Percentiles rank a stretch among this genome's conserved stretches.
Evolutionary conservation across 2,113 vertebrate species (phyloP).

Genomic region (Ovis canadensis): DNA sequence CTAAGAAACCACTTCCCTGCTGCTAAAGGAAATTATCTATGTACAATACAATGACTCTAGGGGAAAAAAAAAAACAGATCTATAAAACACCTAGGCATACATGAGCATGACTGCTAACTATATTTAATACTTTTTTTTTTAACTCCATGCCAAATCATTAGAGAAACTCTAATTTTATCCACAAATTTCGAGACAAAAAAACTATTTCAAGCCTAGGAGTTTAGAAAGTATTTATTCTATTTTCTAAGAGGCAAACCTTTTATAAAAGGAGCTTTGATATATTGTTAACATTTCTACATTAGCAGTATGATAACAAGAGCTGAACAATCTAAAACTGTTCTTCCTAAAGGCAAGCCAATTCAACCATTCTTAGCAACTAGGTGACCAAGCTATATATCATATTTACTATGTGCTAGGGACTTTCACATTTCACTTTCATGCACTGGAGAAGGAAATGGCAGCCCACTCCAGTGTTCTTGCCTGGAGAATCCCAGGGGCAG

Average conservation of each 20-base stretch:
- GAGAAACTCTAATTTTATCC: slow-evolving; percentile 58
- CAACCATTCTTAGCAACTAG: slow-evolving; percentile 65
- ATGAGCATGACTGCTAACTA: slow-evolving; percentile 12
- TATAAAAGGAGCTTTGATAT: slow-evolving; percentile 28
- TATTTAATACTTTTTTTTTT: slow-evolving; percentile 54
- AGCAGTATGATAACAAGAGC: slow-evolving; percentile 45
- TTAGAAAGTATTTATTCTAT: slow-evolving; percentile 51
- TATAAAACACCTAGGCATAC: slow-evolving; percentile 9
- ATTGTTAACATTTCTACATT: slow-evolving; percentile 54
- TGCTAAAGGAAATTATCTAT: slow-evolving; percentile 65
- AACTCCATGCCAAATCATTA: slow-evolving; percentile 57
- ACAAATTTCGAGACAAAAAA: background rate
- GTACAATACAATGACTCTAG: slow-evolving; percentile 33
- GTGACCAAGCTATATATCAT: slow-evolving; percentile 38
- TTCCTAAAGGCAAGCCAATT: slow-evolving; percentile 58
- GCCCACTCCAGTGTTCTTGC: too few species aligned
- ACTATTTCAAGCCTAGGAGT: slow-evolving; percentile 17
- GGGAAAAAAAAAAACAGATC: background rate
- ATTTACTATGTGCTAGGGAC: too few species aligned
- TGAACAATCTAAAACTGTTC: slow-evolving; percentile 60
- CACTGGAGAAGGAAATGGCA: too few species aligned
- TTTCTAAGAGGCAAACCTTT: slow-evolving; percentile 56
- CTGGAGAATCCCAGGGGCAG: too few species aligned
- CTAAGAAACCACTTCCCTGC: slow-evolving; percentile 51
- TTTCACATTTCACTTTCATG: too few species aligned